Conservation (phyloP, 2,797 vertebrate genomes). For the Phaenicophaeus curvirostris region DNA sequence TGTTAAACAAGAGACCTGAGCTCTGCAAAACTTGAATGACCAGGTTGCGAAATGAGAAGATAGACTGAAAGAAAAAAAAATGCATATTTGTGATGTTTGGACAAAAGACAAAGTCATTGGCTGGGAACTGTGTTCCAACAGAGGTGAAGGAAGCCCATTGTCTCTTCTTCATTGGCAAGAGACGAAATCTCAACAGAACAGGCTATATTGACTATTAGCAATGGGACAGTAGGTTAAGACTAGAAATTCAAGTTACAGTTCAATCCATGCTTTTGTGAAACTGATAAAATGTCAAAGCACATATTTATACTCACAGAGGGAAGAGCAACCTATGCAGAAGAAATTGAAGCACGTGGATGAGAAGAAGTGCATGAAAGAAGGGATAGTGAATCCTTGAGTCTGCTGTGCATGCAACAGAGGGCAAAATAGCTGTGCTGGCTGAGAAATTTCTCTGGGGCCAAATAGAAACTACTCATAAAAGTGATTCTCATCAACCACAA, state of each 20-base stretch:
- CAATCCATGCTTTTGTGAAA: background rate
- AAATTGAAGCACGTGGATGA: background rate
- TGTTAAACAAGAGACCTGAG: background rate
- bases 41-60: background rate
- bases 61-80: background rate
- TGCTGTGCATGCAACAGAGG: background rate
- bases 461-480: background rate
- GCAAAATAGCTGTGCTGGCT: background rate
- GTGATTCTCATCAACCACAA: background rate
- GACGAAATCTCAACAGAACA: background rate
- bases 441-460: background rate
- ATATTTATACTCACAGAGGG: background rate
- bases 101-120: background rate
- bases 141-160: background rate
- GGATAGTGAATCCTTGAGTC: background rate
- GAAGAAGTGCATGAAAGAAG: background rate
- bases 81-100: background rate
- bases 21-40: background rate
- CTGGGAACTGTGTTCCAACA: background rate
- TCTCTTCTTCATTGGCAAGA: background rate
- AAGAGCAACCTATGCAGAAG: background rate
- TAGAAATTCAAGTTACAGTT: background rate
- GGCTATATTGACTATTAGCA: background rate
- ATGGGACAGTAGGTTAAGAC: background rate
- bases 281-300: background rate